Evolutionary conservation across 2,888 invertebrate genomes (phyloP).

Genomic region (Oscheius sp.): DNA sequence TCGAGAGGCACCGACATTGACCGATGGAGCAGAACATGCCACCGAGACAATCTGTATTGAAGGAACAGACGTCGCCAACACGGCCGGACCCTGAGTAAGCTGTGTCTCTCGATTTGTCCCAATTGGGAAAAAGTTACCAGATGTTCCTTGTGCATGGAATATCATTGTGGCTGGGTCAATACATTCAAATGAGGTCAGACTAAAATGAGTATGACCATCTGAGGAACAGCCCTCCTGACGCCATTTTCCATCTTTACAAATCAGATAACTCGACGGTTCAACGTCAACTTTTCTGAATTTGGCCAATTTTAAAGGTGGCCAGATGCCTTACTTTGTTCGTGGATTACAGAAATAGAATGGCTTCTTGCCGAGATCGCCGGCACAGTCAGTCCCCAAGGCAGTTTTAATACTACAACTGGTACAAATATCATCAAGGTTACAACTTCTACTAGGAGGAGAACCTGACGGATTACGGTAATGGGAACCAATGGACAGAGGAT

Average conservation of each 20-base stretch:
- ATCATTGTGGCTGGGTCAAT: conserved; percentile 47
- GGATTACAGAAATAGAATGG: conserved; percentile 56
- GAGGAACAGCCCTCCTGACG: conserved; percentile 48
- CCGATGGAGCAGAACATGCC: conserved; percentile 65
- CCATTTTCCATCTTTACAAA: conserved; percentile 48
- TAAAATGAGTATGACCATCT: conserved; percentile 48
- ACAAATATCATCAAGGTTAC: conserved; percentile 28
- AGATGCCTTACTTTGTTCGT: conserved; percentile 47
- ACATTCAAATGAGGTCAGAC: conserved; percentile 42
- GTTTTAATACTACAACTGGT: conserved; percentile 12
- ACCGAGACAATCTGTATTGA: conserved; percentile 65
- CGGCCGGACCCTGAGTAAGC: conserved; percentile 56
- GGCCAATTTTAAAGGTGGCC: neutral
- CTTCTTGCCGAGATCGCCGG: conserved; percentile 35
- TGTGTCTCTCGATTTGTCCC: neutral
- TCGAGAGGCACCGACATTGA: conserved; percentile 57
- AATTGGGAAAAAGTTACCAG: conserved; percentile 35
- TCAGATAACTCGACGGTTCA: conserved; percentile 47
- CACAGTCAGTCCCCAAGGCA: conserved; percentile 35
- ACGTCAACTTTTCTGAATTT: conserved; percentile 54
- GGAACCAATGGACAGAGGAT: neutral
- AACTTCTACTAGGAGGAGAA: conserved; percentile 9
- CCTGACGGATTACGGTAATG: neutral
- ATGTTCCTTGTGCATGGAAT: conserved; percentile 54
- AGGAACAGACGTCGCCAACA: conserved; percentile 61